These are phyloP conservation scores for Bungarus multicinctus DNA, from an alignment of 2,113 vertebrate genomes.

Conservation along the genomic window DNA sequence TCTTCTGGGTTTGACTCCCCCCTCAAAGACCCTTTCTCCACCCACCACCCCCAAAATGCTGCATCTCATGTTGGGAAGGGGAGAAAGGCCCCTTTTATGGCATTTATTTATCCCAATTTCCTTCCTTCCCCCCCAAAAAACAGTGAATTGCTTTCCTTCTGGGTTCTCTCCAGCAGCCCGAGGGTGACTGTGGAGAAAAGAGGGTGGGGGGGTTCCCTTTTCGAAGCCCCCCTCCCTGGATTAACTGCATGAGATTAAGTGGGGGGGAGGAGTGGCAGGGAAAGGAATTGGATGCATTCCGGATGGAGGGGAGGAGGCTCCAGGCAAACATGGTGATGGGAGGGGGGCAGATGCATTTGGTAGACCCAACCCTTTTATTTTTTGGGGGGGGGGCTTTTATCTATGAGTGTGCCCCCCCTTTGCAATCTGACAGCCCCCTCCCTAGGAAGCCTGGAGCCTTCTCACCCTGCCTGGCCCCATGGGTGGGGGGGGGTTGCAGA, in stretches of 20 bases:
- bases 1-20: rapidly evolving
- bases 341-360: neutral
- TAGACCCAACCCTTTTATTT: too few relatives aligned
- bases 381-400: too few relatives aligned
- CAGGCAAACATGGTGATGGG: neutral
- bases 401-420: too few relatives aligned
- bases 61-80: neutral
- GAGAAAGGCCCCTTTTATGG: neutral
- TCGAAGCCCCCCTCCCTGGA: neutral
- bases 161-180: too few relatives aligned
- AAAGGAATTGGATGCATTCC: neutral
- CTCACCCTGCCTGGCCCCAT: too few relatives aligned
- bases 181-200: neutral
- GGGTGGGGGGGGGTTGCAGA: neutral
- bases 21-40: neutral
- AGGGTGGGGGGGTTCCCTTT: too few relatives aligned
- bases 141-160: neutral
- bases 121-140: rapidly evolving
- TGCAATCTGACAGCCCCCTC: too few relatives aligned
- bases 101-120: neutral
- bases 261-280: neutral
- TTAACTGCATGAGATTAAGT: neutral
- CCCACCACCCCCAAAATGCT: neutral
- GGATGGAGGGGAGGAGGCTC: neutral
- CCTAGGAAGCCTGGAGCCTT: too few relatives aligned